phyloP scores from a whole-genome alignment of 2,113 vertebrate species.

The Megaceryle torquata region DNA sequence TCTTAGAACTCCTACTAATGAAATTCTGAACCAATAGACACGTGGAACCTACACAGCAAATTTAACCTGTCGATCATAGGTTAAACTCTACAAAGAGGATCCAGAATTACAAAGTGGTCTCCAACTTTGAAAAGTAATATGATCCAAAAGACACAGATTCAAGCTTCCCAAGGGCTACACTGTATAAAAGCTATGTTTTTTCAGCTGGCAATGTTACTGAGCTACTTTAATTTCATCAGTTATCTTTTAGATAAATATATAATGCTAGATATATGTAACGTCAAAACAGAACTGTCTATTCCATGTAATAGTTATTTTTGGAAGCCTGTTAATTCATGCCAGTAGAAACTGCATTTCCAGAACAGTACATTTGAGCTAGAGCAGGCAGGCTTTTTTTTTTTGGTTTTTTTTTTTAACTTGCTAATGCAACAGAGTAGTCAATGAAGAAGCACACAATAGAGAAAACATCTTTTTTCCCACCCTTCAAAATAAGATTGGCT shows the following conservation, averaged over 20 bases:
- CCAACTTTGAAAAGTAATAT: neutral
- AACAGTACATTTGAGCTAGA: neutral
- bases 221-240: neutral
- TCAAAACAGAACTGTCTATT: neutral
- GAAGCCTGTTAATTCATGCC: neutral
- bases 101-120: neutral
- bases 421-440: neutral
- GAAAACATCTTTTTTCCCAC: neutral
- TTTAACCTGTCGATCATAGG: neutral
- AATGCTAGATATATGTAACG: neutral
- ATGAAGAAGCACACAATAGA: neutral
- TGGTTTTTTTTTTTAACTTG: neutral
- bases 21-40: neutral
- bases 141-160: neutral
- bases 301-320: neutral
- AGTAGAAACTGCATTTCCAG: neutral
- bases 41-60: neutral
- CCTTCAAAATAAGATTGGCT: neutral
- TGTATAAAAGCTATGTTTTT: neutral
- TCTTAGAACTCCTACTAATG: neutral
- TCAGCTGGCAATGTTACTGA: constrained; percentile 1
- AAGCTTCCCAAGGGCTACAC: neutral
- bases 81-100: neutral
- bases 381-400: neutral
- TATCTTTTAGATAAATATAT: constrained; percentile 1